These are phyloP conservation scores for Lates calcarifer DNA, from an alignment of 2,113 vertebrate genomes.

Conservation along the genomic window DNA sequence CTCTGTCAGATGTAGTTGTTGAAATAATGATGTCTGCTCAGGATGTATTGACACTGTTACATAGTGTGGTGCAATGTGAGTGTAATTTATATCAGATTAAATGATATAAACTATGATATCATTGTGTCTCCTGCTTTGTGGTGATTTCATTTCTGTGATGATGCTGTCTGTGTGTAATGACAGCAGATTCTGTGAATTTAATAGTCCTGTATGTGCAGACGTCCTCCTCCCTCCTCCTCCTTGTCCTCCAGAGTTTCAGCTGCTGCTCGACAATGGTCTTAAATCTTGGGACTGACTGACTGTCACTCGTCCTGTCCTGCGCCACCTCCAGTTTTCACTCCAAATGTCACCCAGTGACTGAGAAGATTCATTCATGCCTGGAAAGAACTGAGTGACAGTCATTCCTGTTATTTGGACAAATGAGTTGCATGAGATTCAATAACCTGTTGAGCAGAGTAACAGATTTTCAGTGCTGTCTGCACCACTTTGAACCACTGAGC, in stretches of 20 bases:
- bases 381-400: background rate
- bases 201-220: too few species aligned
- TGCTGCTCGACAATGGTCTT: background rate
- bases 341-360: background rate
- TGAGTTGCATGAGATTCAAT: background rate
- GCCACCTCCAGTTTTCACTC: background rate
- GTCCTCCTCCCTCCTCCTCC: background rate
- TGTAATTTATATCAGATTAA: slow-evolving; percentile 60
- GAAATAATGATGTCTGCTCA: slow-evolving; percentile 47
- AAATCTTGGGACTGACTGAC: background rate
- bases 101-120: slow-evolving; percentile 10
- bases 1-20: background rate
- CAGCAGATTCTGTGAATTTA: background rate
- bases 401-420: background rate
- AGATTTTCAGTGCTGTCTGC: background rate
- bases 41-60: slow-evolving; percentile 46
- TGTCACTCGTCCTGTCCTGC: background rate
- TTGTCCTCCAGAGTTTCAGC: background rate
- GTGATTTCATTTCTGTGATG: background rate
- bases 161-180: background rate
- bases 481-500: background rate
- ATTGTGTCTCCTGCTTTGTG: background rate
- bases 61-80: slow-evolving; percentile 14
- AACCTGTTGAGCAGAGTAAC: background rate
- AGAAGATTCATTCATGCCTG: background rate